Percentiles rank a stretch among this genome's conserved stretches.
These are phyloP conservation scores for Hyaena hyaena DNA, from an alignment of 2,113 vertebrate genomes.

Conservation along the genomic window DNA sequence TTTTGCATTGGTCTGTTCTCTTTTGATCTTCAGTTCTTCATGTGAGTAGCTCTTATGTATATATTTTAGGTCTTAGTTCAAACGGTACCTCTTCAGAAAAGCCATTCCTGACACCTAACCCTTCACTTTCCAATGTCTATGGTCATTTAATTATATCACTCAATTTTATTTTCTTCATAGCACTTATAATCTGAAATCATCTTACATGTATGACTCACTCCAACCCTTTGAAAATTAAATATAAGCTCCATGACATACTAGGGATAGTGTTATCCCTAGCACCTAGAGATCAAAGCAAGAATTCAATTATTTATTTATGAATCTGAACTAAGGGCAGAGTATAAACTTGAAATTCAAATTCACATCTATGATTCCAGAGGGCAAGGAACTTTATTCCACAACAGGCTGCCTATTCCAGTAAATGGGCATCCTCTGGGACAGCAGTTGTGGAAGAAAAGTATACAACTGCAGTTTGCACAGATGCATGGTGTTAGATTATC, in stretches of 20 bases:
- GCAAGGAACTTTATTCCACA: not conserved
- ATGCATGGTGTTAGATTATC: not conserved
- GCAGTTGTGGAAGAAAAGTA: not conserved
- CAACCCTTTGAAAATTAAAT: not conserved
- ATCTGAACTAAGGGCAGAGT: slow-evolving; percentile 1
- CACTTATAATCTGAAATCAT: not conserved
- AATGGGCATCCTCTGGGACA: not conserved
- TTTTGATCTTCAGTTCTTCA: not conserved
- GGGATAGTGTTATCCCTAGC: not conserved
- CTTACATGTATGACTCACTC: not conserved
- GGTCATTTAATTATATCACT: not conserved
- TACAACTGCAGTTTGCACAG: not conserved
- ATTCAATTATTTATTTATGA: not conserved
- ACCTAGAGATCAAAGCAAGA: not conserved
- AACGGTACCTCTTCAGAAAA: not conserved
- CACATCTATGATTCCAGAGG: not conserved
- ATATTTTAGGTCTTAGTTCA: not conserved
- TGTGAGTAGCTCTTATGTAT: not conserved
- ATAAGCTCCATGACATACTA: not conserved
- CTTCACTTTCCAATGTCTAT: not conserved
- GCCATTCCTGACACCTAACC: not conserved
- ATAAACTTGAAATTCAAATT: not conserved
- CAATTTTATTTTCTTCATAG: not conserved
- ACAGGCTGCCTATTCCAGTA: not conserved
- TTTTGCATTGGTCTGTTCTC: not conserved